Evolutionary conservation across 1,140 invertebrate species (phyloP), one percentile per base, ranked within the genome.

Genomic region (Drosophila cardini): DNA sequence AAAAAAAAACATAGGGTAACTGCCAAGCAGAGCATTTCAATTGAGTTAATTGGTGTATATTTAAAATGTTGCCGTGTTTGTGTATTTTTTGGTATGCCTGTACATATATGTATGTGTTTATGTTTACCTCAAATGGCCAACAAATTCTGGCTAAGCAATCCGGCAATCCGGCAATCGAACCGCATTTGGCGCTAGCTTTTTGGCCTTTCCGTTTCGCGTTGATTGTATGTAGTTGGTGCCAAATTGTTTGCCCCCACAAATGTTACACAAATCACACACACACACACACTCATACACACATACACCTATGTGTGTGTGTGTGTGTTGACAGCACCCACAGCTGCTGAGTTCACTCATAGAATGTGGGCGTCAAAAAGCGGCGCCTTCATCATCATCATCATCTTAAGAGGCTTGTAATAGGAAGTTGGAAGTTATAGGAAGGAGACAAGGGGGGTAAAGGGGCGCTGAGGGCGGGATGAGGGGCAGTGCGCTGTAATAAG

Each of bases 161-260:
- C 21, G 21, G 21, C 21, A 26, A 26, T 26, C 71, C 55, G 26
- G 21, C 72, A 56, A 52, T 62, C 62, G 56, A 42, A 45, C 83
- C 83, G 53, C 82, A 73, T 87, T 87, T 83, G 82, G 82, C 42
- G 73, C 61, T 73, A 48, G 78, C 82, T 67, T 86, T 86, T 85
- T 86, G 82, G 82, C 79, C 84, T 86, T 87, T 87, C 83, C 82
- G 82, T 67, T 84, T 38, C 53, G 58, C 64, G 68, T 81, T 86
- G 76, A 75, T 55, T 63, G 48, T 72, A 43, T 73, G 78, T 56
- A 72, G 74, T 82, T 82, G 76, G 68, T 86, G 76, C 82, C 82
- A 86, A 86, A 86, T 83, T 76, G 64, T 69, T 86, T 87, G 79
- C 82, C 83, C 83, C 84, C 82, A 79, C 82, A 87, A 87, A 82